phyloP scores from a whole-genome alignment of 2,888 invertebrate species.

The Cantharis rufa region DNA sequence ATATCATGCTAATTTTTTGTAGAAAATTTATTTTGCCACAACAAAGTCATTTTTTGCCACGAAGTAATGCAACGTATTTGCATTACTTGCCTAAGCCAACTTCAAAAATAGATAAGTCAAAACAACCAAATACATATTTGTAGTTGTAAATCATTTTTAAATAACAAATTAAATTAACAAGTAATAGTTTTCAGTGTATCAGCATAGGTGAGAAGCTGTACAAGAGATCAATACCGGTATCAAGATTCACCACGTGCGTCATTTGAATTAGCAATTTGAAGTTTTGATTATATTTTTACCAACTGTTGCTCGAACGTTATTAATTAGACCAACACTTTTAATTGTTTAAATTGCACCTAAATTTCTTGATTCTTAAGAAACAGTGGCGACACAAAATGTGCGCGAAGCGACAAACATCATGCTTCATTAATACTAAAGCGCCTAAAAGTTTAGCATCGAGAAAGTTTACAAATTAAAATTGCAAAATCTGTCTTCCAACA shows the following conservation, averaged over 20 bases:
- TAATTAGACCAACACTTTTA: neutral
- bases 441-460: constrained; percentile 40
- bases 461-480: constrained; percentile 48
- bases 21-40: no score
- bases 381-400: constrained; percentile 26
- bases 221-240: neutral
- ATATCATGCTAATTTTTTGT: no score
- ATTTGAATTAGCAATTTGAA: neutral
- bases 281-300: neutral
- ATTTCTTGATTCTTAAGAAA: constrained; percentile 8
- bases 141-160: no score
- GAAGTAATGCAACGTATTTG: no score
- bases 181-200: neutral
- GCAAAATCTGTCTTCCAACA: constrained; percentile 46
- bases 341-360: neutral
- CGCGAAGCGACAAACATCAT: constrained; percentile 38
- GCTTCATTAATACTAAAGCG: constrained; percentile 42
- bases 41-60: no score
- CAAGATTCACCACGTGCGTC: neutral
- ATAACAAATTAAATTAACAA: no score
- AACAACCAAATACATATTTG: no score
- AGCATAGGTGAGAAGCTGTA: no score
- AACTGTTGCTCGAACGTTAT: neutral
- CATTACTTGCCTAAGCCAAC: no score
- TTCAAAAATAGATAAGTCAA: no score